These are phyloP conservation scores for Panopea generosa DNA, from an alignment of 2,888 invertebrate genomes.

Conservation along the genomic window DNA sequence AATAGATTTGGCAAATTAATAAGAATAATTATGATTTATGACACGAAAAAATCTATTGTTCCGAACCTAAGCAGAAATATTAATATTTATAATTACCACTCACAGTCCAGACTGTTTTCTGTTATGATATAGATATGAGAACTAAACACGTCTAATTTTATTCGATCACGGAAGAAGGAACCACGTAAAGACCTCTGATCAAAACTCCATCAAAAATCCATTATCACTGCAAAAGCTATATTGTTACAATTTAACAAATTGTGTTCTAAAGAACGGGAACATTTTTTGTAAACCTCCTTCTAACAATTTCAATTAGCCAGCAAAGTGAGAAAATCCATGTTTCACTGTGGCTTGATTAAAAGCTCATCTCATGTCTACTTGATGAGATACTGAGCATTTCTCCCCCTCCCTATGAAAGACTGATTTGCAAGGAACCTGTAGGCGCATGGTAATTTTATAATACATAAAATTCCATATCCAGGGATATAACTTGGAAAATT, in stretches of 20 bases:
- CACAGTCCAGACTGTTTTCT: too few species aligned
- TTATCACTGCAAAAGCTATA: slow-evolving; percentile 15
- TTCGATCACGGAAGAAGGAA: not conserved
- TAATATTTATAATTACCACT: too few species aligned
- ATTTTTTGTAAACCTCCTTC: slow-evolving; percentile 15
- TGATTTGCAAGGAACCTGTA: too few species aligned
- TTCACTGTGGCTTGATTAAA: slow-evolving; percentile 28
- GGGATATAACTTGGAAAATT: not conserved
- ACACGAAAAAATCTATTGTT: too few species aligned
- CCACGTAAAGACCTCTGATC: slow-evolving; percentile 4
- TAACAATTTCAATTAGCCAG: slow-evolving; percentile 26
- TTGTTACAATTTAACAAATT: slow-evolving; percentile 32
- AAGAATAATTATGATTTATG: too few species aligned
- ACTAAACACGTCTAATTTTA: not conserved
- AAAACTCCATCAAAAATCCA: slow-evolving; percentile 23
- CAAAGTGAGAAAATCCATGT: slow-evolving; percentile 21
- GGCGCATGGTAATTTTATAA: too few species aligned
- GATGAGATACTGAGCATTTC: not conserved
- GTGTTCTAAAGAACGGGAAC: slow-evolving; percentile 5
- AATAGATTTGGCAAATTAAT: too few species aligned
- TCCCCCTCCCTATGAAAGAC: too few species aligned
- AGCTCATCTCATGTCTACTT: slow-evolving; percentile 22
- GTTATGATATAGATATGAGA: too few species aligned
- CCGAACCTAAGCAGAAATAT: too few species aligned
- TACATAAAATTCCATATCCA: too few species aligned